phyloP scores from a whole-genome alignment of 1,140 invertebrate genomes.

The Eriosoma lanigerum region DNA sequence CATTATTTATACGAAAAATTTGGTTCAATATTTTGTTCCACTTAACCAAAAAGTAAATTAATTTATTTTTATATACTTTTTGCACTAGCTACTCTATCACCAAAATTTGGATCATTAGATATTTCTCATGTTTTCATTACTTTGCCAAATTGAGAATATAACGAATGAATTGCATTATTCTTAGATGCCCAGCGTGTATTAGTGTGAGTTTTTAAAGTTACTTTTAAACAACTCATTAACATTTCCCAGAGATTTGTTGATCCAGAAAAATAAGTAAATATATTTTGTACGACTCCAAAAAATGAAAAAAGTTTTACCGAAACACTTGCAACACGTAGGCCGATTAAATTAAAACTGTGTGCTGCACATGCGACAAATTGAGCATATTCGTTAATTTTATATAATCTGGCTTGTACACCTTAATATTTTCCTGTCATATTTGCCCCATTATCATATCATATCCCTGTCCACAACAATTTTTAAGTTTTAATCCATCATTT shows the following conservation, averaged over 20 bases:
- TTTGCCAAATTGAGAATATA: not conserved
- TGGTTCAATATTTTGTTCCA: too few species aligned
- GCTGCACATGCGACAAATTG: constrained; percentile 5
- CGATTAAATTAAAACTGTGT: constrained; percentile 12
- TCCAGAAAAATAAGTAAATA: not conserved
- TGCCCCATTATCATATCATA: not conserved
- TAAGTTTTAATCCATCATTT: too few species aligned
- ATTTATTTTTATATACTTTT: too few species aligned
- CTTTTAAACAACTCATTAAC: too few species aligned
- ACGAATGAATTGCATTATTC: constrained; percentile 13
- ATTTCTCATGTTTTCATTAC: not conserved
- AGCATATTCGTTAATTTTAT: too few species aligned
- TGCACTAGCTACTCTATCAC: too few species aligned
- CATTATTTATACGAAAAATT: too few species aligned
- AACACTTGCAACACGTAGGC: not conserved
- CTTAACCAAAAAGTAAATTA: too few species aligned
- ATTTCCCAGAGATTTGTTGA: constrained; percentile 3
- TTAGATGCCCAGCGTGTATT: constrained; percentile 5
- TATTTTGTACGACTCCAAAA: too few species aligned
- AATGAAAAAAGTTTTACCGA: constrained; percentile 1
- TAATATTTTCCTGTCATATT: not conserved
- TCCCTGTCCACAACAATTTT: too few species aligned
- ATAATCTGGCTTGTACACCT: not conserved
- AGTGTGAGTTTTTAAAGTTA: constrained; percentile 1
- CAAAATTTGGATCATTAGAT: too few species aligned